Percentiles rank a stretch among this genome's conserved stretches.
These are phyloP conservation scores for Ectobius pallidus DNA, from an alignment of 2,888 invertebrate genomes.

Conservation along the genomic window DNA sequence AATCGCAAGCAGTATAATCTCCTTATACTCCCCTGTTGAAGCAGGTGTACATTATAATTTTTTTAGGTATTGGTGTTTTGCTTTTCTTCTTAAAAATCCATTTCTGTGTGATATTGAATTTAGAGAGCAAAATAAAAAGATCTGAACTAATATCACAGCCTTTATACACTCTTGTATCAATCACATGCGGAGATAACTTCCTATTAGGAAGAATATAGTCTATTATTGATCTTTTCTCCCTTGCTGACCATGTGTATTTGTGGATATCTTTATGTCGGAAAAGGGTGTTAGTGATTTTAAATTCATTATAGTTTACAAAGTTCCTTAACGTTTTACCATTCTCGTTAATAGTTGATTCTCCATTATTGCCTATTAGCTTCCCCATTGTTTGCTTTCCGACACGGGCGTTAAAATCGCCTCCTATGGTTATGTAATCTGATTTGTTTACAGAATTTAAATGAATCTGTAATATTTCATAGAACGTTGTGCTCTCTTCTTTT, in stretches of 20 bases:
- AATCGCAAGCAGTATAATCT: not conserved
- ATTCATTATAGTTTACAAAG: not conserved
- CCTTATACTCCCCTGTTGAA: not conserved
- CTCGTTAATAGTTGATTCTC: not conserved
- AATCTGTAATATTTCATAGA: not conserved
- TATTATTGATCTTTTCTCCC: not conserved
- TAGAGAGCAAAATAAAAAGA: not conserved
- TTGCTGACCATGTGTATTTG: not conserved
- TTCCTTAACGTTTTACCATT: not conserved
- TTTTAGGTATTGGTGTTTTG: not conserved
- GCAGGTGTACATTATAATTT: not conserved
- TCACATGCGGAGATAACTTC: not conserved
- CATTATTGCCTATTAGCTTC: not conserved
- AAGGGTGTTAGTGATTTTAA: not conserved
- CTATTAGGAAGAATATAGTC: not conserved
- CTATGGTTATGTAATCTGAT: not conserved
- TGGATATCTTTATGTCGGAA: not conserved
- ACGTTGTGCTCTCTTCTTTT: not conserved
- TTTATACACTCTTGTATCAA: not conserved
- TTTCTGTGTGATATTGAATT: not conserved
- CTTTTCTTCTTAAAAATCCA: not conserved
- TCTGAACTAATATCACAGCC: not conserved
- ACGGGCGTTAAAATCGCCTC: not conserved
- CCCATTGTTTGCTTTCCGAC: not conserved
- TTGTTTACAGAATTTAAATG: not conserved